These are phyloP conservation scores for Spea hammondii DNA, from an alignment of 2,797 vertebrate genomes.

Conservation along the genomic window DNA sequence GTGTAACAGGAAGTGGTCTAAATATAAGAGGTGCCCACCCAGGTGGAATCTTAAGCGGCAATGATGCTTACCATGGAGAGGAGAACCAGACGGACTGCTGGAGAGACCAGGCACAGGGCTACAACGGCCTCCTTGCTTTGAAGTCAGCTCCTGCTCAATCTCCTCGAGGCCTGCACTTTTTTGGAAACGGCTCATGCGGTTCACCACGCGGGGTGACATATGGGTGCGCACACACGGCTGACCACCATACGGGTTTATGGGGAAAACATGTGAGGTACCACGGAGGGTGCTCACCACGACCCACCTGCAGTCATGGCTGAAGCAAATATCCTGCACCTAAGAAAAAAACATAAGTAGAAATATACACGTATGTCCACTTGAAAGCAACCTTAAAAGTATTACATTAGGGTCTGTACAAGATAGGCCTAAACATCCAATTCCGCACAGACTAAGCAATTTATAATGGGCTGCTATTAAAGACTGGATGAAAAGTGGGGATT, in stretches of 20 bases:
- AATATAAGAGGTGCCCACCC: background rate
- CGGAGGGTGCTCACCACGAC: slow-evolving; percentile 94
- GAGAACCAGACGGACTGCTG: slow-evolving; percentile 92
- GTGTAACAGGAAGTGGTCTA: background rate
- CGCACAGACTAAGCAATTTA: too few species aligned
- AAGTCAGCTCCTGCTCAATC: slow-evolving; percentile 92
- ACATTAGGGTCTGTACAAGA: too few species aligned
- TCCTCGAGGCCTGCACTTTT: slow-evolving; percentile 97
- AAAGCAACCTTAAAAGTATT: too few species aligned
- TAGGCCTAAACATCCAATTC: too few species aligned
- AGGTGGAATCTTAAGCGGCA: fast-evolving
- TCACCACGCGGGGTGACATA: slow-evolving; percentile 93
- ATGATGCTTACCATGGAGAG: slow-evolving; percentile 81
- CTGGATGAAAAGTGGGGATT: too few species aligned
- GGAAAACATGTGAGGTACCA: slow-evolving; percentile 94
- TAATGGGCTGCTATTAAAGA: background rate
- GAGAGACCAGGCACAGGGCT: slow-evolving; percentile 92
- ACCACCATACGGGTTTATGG: slow-evolving; percentile 92
- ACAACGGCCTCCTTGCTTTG: slow-evolving; percentile 84
- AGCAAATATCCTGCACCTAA: slow-evolving; percentile 97
- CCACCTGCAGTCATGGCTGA: slow-evolving; percentile 97
- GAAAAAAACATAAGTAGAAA: background rate
- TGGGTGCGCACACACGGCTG: slow-evolving; percentile 93
- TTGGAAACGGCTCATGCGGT: slow-evolving; percentile 97
- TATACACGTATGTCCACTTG: background rate